phyloP scores from a whole-genome alignment of 2,888 invertebrate species.

The Eupsilia transversa region DNA sequence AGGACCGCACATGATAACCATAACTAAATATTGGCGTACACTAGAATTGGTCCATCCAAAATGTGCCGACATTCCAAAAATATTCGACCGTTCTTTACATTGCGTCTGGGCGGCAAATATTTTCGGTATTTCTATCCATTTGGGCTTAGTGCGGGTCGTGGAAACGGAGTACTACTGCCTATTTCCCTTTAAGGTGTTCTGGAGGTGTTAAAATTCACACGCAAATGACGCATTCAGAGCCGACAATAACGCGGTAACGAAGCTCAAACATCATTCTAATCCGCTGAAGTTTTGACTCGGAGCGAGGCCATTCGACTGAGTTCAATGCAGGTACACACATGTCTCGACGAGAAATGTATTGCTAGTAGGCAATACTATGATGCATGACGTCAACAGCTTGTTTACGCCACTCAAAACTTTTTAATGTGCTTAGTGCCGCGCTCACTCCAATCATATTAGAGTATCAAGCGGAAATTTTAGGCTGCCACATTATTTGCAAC shows the following conservation, averaged over 20 bases:
- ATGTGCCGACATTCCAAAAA: constrained; percentile 58
- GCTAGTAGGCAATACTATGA: constrained; percentile 23
- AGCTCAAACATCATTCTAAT: constrained; percentile 54
- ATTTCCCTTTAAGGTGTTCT: constrained; percentile 45
- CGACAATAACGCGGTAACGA: constrained; percentile 54
- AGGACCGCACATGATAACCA: constrained; percentile 31
- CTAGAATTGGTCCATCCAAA: constrained; percentile 42
- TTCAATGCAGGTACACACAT: constrained; percentile 26
- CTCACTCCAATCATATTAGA: constrained; percentile 83
- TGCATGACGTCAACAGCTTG: constrained; percentile 68
- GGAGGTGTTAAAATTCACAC: constrained; percentile 60
- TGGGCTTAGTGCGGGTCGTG: constrained; percentile 29
- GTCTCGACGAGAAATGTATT: constrained; percentile 1
- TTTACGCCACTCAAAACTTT: constrained; percentile 83
- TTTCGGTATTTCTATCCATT: constrained; percentile 58
- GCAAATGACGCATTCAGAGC: constrained; percentile 61
- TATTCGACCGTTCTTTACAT: constrained; percentile 54
- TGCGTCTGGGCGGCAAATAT: constrained; percentile 34
- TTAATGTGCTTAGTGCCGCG: constrained; percentile 77
- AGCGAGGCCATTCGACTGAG: constrained; percentile 4
- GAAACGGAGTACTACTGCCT: constrained; percentile 24
- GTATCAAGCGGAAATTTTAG: constrained; percentile 80
- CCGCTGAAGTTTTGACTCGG: constrained; percentile 34
- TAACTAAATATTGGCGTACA: constrained; percentile 57
- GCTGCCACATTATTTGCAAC: constrained; percentile 81